Percentiles rank a stretch among this genome's conserved stretches.
Conservation (phyloP, 2,888 invertebrate genomes). For the Callosobruchus maculatus region DNA sequence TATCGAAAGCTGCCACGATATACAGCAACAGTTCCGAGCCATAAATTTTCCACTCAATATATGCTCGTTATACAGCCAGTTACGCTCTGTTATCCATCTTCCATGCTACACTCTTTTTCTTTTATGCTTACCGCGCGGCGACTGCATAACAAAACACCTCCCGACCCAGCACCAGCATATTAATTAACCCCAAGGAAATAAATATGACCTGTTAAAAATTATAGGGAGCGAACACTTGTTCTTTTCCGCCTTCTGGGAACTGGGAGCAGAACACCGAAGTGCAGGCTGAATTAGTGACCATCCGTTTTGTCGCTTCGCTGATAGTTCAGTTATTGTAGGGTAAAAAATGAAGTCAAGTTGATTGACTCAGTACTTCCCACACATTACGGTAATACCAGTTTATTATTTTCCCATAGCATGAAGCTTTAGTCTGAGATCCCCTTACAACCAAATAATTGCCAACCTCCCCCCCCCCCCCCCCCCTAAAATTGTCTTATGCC, state of each 20-base stretch:
- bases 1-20: not conserved
- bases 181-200: not conserved
- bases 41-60: not conserved
- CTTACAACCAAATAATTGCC: too few species aligned
- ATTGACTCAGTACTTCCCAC: too few species aligned
- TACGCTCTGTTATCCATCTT: not conserved
- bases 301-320: not conserved
- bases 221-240: not conserved
- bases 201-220: not conserved
- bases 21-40: not conserved
- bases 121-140: not conserved
- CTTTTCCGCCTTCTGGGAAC: not conserved
- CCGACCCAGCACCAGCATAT: not conserved
- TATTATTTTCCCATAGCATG: too few species aligned
- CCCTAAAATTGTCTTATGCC: too few species aligned
- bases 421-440: too few species aligned
- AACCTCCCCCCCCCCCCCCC: too few species aligned
- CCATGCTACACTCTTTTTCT: not conserved
- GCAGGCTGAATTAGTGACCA: not conserved
- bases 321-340: not conserved
- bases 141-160: not conserved
- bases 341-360: not conserved
- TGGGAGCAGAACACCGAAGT: not conserved
- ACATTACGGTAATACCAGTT: too few species aligned
- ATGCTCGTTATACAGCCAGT: not conserved